Conservation (phyloP, 2,888 invertebrate species). For the Stenurella melanura region DNA sequence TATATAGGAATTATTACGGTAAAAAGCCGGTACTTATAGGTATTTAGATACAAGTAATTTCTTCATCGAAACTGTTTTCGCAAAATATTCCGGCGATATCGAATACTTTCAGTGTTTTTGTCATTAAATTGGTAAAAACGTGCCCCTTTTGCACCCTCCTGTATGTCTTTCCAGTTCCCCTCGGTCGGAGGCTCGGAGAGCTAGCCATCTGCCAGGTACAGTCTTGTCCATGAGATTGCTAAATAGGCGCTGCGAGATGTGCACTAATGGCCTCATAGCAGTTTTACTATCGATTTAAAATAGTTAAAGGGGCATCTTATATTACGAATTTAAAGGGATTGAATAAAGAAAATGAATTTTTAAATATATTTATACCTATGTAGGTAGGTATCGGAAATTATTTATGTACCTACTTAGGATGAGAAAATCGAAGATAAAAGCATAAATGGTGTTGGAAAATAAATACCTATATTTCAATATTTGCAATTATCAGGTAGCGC, state of each 20-base stretch:
- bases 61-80: background rate
- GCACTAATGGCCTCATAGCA: background rate
- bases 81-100: background rate
- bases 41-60: background rate
- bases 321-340: background rate
- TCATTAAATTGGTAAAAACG: constrained; percentile 24
- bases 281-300: constrained; percentile 11
- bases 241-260: constrained; percentile 2
- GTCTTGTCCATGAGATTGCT: constrained; percentile 29
- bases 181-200: constrained; percentile 35
- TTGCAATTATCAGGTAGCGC: too few relatives aligned
- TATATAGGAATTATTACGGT: background rate
- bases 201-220: constrained; percentile 53
- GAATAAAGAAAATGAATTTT: background rate
- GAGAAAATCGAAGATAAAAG: too few relatives aligned
- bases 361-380: too few relatives aligned
- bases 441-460: too few relatives aligned
- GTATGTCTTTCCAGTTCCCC: constrained; percentile 46
- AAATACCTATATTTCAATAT: too few relatives aligned
- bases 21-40: background rate
- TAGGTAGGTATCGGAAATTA: too few relatives aligned
- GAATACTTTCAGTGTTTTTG: background rate
- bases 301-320: background rate
- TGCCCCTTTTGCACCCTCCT: constrained; percentile 44
- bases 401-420: too few relatives aligned